Conservation (phyloP, 2,888 invertebrate genomes). For the Anaspis maculata region DNA sequence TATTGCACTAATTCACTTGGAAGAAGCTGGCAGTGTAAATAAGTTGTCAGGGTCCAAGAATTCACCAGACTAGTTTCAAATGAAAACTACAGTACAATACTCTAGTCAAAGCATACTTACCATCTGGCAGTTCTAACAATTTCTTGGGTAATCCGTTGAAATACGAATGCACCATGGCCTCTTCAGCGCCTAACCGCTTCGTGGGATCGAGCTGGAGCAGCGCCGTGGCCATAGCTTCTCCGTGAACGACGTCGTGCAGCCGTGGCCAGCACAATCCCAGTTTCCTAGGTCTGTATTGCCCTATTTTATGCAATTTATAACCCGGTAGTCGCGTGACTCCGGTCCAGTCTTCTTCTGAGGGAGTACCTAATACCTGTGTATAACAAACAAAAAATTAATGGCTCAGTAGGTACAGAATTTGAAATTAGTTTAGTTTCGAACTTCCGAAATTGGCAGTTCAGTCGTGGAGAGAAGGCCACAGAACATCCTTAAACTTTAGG, state of each 20-base stretch:
- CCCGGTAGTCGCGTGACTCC: conserved; percentile 83
- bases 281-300: conserved; percentile 64
- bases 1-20: too few relatives aligned
- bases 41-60: too few relatives aligned
- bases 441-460: too few relatives aligned
- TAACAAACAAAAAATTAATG: conserved; percentile 7
- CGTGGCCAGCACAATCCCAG: conserved; percentile 84
- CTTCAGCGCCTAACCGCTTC: conserved; percentile 76
- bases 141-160: conserved; percentile 85
- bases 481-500: too few relatives aligned
- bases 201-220: conserved; percentile 82
- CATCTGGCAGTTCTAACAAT: conserved; percentile 85
- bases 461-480: too few relatives aligned
- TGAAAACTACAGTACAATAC: too few relatives aligned
- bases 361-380: conserved; percentile 80
- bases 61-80: too few relatives aligned
- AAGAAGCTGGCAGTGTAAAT: too few relatives aligned
- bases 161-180: conserved; percentile 83
- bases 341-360: conserved; percentile 87
- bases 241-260: conserved; percentile 81
- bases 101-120: conserved; percentile 50
- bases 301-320: conserved; percentile 69
- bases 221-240: conserved; percentile 78
- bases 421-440: too few relatives aligned
- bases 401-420: too few relatives aligned